These are phyloP conservation scores for Drosophila atripex DNA, from an alignment of 2,888 invertebrate genomes.

Conservation along the genomic window DNA sequence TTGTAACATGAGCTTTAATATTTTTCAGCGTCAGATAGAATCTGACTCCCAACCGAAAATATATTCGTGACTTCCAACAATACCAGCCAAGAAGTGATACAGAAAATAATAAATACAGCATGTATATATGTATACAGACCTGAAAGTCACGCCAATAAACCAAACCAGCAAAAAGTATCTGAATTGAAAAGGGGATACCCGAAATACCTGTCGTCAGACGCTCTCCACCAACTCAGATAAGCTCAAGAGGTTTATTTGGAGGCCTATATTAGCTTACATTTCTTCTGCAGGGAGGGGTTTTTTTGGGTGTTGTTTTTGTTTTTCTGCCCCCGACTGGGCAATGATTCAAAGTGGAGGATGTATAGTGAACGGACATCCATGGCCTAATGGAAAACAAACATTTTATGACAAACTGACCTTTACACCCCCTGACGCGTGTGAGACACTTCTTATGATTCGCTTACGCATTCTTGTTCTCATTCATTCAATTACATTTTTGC, in stretches of 20 bases:
- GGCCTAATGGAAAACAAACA: conserved; percentile 76
- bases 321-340: neutral
- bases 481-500: conserved; percentile 79
- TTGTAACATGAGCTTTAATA: conserved; percentile 73
- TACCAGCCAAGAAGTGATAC: conserved; percentile 15
- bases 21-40: conserved; percentile 29
- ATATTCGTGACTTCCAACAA: conserved; percentile 71
- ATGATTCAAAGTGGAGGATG: conserved; percentile 18
- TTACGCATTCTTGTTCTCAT: conserved; percentile 19
- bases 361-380: conserved; percentile 41
- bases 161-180: neutral
- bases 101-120: conserved; percentile 27
- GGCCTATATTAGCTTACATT: conserved; percentile 49
- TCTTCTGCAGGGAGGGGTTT: conserved; percentile 7
- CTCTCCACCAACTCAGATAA: conserved; percentile 23
- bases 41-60: conserved; percentile 22
- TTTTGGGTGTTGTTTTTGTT: conserved; percentile 4
- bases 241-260: conserved; percentile 44
- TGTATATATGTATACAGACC: conserved; percentile 25
- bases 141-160: conserved; percentile 72
- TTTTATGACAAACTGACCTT: conserved; percentile 60
- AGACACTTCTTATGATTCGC: neutral
- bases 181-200: conserved; percentile 1
- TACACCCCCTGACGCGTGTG: conserved; percentile 37
- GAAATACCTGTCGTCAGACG: conserved; percentile 10